Evolutionary conservation across 2,113 vertebrate genomes (phyloP), one percentile per base, ranked within the genome.

Genomic region (Monopterus albus): DNA sequence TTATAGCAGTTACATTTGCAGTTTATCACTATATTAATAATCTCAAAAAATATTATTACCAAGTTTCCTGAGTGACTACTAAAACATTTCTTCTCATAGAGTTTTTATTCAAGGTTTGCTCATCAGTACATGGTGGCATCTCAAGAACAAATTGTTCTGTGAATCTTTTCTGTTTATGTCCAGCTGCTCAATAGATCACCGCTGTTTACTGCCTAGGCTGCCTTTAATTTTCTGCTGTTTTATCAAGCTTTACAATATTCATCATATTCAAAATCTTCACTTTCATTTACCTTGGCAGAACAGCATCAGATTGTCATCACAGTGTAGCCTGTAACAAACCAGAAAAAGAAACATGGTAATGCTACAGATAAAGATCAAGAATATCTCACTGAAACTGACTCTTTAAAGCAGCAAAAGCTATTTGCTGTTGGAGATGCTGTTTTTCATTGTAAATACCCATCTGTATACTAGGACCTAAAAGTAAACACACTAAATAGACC

Each of bases 81-180:
- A 13, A 29, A 33, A 25, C 2, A 3, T 47, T 25, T 51, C 11
- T 29, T 29, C 26, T 3, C 25, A 33, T 58, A 35, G 36, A 18
- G 35, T 26, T 15, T 51, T 14, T 38, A 2, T 50, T 23, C 46
- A 50, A 20, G 0, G 6, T 55, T 14, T 45, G 21, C 55, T 61
- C 20, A 66, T 57, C 1, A n/a, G 39, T 59, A 20, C 7, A 42
- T 10, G 9, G 25, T n/a, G 21, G n/a, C 21, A 45, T 63, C 18
- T 6, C 28, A 18, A 26, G 28, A 68, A 57, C 39, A 65, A 73
- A 61, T 10, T 55, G 60, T 56, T 67, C 15, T 50, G 17, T 71
- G 25, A 38, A 38, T 71, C 35, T 50, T 42, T 60, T 64, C 42
- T 20, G 64, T 36, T 2, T 31, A 23, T 42, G 15, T 61, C 26